phyloP scores from a whole-genome alignment of 2,888 invertebrate species.

The Drosophila anomalata region DNA sequence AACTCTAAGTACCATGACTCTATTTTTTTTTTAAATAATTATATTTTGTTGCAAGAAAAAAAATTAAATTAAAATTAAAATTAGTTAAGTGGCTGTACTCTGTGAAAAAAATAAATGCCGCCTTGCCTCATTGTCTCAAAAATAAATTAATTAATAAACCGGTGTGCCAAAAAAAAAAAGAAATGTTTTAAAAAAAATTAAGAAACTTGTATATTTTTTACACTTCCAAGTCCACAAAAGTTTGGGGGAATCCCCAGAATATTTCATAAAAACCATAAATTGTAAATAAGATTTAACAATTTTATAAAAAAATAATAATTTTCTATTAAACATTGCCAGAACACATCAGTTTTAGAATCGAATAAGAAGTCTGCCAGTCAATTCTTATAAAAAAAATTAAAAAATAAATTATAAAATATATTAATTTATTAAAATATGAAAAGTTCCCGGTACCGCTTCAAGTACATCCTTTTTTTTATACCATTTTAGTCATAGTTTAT shows the following conservation, averaged over 20 bases:
- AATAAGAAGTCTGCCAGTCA: slow-evolving; percentile 40
- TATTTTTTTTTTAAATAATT: slow-evolving; percentile 7
- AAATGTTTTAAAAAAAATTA: background rate
- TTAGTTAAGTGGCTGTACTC: slow-evolving; percentile 15
- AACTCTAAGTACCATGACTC: slow-evolving; percentile 6
- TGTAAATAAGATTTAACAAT: background rate
- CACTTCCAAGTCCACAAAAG: too few species aligned
- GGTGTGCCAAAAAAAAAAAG: slow-evolving; percentile 21
- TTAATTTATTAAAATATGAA: slow-evolving; percentile 28
- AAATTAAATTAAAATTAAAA: background rate
- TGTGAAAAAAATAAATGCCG: slow-evolving; percentile 16
- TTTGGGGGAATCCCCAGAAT: too few species aligned
- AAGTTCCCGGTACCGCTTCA: background rate
- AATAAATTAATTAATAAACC: background rate
- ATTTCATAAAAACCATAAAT: background rate
- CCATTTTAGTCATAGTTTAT: slow-evolving; percentile 26
- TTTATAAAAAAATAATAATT: background rate
- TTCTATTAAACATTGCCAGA: slow-evolving; percentile 12
- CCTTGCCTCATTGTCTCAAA: slow-evolving; percentile 33
- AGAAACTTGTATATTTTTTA: background rate
- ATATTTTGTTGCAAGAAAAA: background rate
- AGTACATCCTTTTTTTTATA: slow-evolving; percentile 7
- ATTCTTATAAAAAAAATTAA: slow-evolving; percentile 9
- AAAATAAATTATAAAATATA: background rate
- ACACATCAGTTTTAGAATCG: slow-evolving; percentile 34